phyloP scores from a whole-genome alignment of 2,797 vertebrate genomes.

The Gymnopithys bicolor region DNA sequence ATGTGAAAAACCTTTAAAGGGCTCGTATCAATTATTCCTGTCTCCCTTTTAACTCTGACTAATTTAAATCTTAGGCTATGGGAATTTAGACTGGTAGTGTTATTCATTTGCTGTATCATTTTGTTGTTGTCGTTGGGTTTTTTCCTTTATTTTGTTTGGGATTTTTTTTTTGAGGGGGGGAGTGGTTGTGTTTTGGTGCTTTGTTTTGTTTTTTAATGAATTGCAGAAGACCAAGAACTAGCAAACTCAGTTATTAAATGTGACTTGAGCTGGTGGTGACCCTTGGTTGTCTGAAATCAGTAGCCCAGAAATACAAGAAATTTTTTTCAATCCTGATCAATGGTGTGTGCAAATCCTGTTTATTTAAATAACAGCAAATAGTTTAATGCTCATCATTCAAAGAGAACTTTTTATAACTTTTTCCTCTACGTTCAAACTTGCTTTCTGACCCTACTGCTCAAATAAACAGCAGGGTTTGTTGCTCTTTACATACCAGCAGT shows the following conservation, averaged over 20 bases:
- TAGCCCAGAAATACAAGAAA: conserved; percentile 31
- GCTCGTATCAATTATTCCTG: not conserved
- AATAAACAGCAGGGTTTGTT: conserved; percentile 52
- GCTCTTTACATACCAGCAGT: conserved; percentile 54
- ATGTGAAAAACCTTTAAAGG: not conserved
- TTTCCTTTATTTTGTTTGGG: not conserved
- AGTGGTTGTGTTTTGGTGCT: not conserved
- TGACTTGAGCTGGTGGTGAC: not conserved
- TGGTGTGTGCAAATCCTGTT: not conserved
- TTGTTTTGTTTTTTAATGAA: no score
- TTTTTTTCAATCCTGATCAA: not conserved
- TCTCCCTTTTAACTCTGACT: not conserved
- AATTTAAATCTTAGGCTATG: not conserved
- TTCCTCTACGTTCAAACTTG: not conserved
- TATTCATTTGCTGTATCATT: not conserved
- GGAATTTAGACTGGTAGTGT: not conserved
- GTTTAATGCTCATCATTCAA: conserved; percentile 30
- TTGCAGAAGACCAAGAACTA: not conserved
- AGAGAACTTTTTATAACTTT: conserved; percentile 6
- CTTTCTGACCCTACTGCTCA: conserved; percentile 45
- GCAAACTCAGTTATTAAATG: not conserved
- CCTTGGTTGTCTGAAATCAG: conserved; percentile 16
- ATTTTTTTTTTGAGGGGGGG: not conserved
- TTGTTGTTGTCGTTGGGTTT: not conserved
- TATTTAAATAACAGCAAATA: conserved; percentile 47